phyloP scores from a whole-genome alignment of 2,888 invertebrate genomes.

The Drosophila mimica region DNA sequence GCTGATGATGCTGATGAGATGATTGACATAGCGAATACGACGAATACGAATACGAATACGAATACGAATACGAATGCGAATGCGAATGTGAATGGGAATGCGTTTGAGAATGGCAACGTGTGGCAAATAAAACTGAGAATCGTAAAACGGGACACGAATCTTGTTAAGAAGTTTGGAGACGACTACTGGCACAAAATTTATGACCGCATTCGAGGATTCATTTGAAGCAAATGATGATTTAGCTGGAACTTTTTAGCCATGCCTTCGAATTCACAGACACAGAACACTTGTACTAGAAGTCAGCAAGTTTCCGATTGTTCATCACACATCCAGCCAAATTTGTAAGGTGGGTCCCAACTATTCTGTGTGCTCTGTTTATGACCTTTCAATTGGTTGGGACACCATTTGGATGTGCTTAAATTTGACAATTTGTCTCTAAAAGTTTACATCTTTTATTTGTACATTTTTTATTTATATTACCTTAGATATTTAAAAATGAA shows the following conservation, averaged over 20 bases:
- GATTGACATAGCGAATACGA: conserved; percentile 31
- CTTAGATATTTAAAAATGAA: not conserved
- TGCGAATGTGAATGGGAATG: conserved; percentile 20
- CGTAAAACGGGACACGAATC: conserved; percentile 56
- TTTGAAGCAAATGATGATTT: conserved; percentile 49
- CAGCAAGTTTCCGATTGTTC: conserved; percentile 32
- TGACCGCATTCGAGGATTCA: conserved; percentile 53
- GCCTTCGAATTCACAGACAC: not conserved
- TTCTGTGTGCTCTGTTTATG: conserved; percentile 16
- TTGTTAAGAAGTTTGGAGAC: conserved; percentile 52
- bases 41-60: conserved; percentile 10
- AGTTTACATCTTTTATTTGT: not conserved
- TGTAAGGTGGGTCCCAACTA: conserved; percentile 27
- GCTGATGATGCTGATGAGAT: conserved; percentile 39
- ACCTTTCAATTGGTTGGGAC: conserved; percentile 2
- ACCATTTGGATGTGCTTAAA: not conserved
- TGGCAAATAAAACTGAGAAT: conserved; percentile 64
- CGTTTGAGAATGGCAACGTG: conserved; percentile 50
- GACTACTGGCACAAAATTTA: conserved; percentile 52
- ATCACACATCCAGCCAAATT: conserved; percentile 28
- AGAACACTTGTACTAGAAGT: conserved; percentile 25
- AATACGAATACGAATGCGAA: conserved; percentile 14
- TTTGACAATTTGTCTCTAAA: not conserved
- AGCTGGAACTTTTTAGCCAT: conserved; percentile 26
- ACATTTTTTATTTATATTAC: not conserved